phyloP scores from a whole-genome alignment of 2,888 invertebrate species.

The Acrocera orbiculus region DNA sequence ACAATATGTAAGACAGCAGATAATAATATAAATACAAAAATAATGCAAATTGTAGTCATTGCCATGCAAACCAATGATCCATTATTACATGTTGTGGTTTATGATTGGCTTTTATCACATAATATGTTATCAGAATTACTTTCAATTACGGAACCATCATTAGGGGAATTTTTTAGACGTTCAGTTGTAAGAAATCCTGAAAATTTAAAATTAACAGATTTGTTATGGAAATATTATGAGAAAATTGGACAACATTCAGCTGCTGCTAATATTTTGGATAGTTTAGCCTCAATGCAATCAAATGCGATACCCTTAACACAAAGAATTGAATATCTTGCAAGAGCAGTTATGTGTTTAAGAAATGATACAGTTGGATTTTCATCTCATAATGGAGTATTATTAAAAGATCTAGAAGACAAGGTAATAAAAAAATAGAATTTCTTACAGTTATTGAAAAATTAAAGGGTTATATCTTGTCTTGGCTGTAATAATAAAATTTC shows the following conservation, averaged over 20 bases:
- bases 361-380: slow-evolving; percentile 63
- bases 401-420: slow-evolving; percentile 83
- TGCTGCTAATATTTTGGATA: slow-evolving; percentile 79
- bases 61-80: slow-evolving; percentile 62
- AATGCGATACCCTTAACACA: slow-evolving; percentile 56
- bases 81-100: slow-evolving; percentile 74
- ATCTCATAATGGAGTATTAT: slow-evolving; percentile 54
- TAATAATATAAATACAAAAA: slow-evolving; percentile 27
- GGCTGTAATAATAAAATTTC: too few species aligned
- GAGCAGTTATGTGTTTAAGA: slow-evolving; percentile 90
- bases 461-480: too few species aligned
- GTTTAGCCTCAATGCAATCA: slow-evolving; percentile 51
- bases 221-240: slow-evolving; percentile 94
- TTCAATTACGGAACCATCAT: slow-evolving; percentile 34
- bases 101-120: slow-evolving; percentile 79
- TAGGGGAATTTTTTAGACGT: slow-evolving; percentile 30
- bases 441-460: too few species aligned
- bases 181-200: slow-evolving; percentile 37
- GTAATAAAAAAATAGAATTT: slow-evolving; percentile 21
- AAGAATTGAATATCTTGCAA: slow-evolving; percentile 77
- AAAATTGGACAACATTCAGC: slow-evolving; percentile 78
- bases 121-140: slow-evolving; percentile 51
- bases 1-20: background rate
- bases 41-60: slow-evolving; percentile 44
- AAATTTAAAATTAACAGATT: slow-evolving; percentile 46